phyloP scores from a whole-genome alignment of 35 echinoderm and acorn worm species.

The Eucidaris tribuloides region DNA sequence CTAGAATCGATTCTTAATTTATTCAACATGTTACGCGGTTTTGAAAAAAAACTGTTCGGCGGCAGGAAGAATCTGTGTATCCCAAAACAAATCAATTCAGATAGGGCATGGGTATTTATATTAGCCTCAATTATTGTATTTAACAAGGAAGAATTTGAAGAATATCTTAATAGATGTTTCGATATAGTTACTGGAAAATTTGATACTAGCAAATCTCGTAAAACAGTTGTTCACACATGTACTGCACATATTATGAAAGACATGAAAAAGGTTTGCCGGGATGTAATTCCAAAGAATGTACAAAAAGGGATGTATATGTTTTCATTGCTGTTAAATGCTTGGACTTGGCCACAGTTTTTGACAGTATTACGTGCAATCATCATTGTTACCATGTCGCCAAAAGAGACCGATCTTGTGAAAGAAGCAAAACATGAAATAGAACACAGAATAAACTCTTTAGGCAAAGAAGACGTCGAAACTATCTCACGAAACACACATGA shows the following conservation, averaged over 20 bases:
- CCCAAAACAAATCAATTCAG: neutral
- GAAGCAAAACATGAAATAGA: neutral
- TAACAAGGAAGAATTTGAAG: neutral
- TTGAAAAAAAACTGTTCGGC: neutral
- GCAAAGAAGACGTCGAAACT: neutral
- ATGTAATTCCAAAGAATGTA: too few relatives aligned
- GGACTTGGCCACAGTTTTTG: neutral
- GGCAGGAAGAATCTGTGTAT: neutral
- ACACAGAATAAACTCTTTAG: neutral
- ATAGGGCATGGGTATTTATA: neutral
- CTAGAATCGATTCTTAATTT: neutral
- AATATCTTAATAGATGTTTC: neutral
- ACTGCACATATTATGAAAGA: constrained; percentile 6
- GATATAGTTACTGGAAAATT: neutral
- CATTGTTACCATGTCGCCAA: neutral
- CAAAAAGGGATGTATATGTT: constrained; percentile 7
- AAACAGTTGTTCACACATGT: neutral
- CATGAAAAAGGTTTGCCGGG: neutral
- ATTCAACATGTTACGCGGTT: neutral
- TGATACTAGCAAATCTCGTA: neutral
- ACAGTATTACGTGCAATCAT: neutral
- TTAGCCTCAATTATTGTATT: neutral
- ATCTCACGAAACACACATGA: neutral
- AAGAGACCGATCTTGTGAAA: neutral
- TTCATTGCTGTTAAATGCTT: neutral